These are phyloP conservation scores for Notamacropus eugenii DNA, from an alignment of 2,797 vertebrate species.

Conservation along the genomic window DNA sequence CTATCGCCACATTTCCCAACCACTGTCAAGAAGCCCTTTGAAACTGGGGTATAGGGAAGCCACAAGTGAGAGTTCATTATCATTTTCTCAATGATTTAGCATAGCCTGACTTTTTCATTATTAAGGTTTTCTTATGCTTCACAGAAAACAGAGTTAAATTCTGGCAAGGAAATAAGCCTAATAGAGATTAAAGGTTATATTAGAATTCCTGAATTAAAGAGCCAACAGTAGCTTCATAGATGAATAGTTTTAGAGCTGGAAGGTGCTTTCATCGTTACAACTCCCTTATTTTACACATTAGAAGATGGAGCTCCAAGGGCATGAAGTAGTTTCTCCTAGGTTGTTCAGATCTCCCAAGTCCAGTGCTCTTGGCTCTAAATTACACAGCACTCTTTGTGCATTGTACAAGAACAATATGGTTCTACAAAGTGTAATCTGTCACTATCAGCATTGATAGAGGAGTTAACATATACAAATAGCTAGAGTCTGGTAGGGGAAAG, in stretches of 20 bases:
- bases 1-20: background rate
- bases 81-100: background rate
- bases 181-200: background rate
- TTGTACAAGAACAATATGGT: background rate
- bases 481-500: background rate
- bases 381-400: background rate
- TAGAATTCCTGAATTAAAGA: background rate
- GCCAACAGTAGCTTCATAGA: background rate
- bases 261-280: background rate
- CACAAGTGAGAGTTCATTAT: background rate
- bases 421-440: background rate
- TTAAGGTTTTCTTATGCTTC: background rate
- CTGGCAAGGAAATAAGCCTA: background rate
- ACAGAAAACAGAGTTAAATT: background rate
- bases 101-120: background rate
- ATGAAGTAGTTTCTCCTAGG: background rate
- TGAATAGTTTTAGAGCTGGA: background rate
- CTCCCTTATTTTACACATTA: background rate
- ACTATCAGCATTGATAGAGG: background rate
- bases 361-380: background rate
- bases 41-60: background rate
- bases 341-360: background rate
- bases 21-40: background rate
- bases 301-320: background rate
- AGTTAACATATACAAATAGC: background rate